Conservation (phyloP, 2,113 vertebrate species). For the Haemorhous mexicanus region DNA sequence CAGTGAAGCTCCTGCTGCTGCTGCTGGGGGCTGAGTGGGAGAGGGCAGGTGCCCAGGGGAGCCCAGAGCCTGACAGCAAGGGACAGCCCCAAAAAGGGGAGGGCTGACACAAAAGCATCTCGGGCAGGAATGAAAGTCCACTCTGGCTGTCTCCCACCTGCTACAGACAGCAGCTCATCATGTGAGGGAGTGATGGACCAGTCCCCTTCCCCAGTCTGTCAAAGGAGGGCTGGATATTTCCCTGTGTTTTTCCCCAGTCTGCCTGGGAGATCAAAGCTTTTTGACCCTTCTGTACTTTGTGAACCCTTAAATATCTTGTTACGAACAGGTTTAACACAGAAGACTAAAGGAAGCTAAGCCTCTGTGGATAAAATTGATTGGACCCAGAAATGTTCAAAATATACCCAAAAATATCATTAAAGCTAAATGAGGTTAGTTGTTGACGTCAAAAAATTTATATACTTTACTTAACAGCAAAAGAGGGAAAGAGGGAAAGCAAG, state of each 20-base stretch:
- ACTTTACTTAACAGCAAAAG: background rate
- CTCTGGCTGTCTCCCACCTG: background rate
- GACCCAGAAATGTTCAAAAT: background rate
- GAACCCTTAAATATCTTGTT: background rate
- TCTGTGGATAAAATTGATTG: background rate
- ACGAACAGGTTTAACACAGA: fast-evolving
- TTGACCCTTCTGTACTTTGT: background rate
- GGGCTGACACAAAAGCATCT: background rate
- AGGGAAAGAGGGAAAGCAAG: background rate
- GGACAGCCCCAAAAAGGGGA: background rate
- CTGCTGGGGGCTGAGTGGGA: background rate
- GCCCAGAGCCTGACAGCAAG: background rate
- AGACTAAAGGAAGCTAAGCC: background rate
- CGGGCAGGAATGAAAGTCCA: background rate
- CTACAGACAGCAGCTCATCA: background rate
- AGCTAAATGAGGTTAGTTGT: background rate
- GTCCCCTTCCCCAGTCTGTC: background rate
- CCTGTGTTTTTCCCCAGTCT: background rate
- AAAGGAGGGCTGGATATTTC: background rate
- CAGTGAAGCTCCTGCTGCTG: background rate
- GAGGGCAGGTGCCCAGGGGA: background rate
- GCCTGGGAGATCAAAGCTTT: background rate
- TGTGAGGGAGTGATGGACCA: background rate
- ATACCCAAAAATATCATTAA: background rate
- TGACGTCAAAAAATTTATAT: background rate